Conservation (phyloP, 2,797 vertebrate genomes). For the Gymnoscopelus braueri region DNA sequence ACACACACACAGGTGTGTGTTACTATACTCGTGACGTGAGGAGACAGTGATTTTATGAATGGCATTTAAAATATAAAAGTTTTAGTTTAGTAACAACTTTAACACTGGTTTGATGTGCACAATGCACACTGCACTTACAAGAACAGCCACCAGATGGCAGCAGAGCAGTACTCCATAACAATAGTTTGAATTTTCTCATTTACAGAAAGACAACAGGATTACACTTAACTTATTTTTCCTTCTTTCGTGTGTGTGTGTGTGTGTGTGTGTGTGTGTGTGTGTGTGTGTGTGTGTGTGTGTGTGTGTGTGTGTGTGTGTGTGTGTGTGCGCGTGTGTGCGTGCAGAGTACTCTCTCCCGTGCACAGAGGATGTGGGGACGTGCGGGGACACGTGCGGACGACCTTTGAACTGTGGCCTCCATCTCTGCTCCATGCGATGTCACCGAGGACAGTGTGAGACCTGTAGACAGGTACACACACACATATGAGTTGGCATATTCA, state of each 20-base stretch:
- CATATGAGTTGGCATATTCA: neutral
- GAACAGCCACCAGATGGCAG: slow-evolving; percentile 2
- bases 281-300: too few relatives aligned
- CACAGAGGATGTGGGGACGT: slow-evolving; percentile 91
- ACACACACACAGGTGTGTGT: too few relatives aligned
- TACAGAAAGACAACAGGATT: too few relatives aligned
- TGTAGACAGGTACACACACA: slow-evolving; percentile 88
- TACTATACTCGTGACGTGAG: too few relatives aligned
- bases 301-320: neutral
- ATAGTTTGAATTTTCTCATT: too few relatives aligned
- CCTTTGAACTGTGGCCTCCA: slow-evolving; percentile 90
- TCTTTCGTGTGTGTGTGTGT: neutral
- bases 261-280: too few relatives aligned
- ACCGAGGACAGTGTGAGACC: slow-evolving; percentile 92
- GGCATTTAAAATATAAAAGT: too few relatives aligned
- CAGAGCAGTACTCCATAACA: too few relatives aligned
- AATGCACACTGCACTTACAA: neutral
- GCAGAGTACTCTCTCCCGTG: slow-evolving; percentile 90
- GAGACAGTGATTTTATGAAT: too few relatives aligned
- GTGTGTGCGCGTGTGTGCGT: slow-evolving; percentile 37
- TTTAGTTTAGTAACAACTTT: too few relatives aligned
- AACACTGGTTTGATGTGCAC: too few relatives aligned
- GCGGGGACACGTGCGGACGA: slow-evolving; percentile 94
- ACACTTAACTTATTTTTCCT: too few relatives aligned
- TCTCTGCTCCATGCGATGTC: slow-evolving; percentile 94